Percentiles rank a stretch among this genome's conserved stretches.
Evolutionary conservation across 2,888 invertebrate species (phyloP).

Genomic region (Adineta ricciae): DNA sequence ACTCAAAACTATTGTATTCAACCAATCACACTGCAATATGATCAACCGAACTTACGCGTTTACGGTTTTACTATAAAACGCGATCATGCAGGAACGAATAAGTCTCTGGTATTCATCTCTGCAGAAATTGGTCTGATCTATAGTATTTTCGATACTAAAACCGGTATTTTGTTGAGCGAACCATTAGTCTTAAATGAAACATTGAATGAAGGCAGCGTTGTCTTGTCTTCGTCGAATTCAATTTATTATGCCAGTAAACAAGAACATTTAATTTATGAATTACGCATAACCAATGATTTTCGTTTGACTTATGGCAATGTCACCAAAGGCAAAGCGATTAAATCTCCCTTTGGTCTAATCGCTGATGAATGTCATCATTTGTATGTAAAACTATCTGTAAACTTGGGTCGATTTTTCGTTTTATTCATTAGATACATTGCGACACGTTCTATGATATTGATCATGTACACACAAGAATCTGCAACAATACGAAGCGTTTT

Average conservation of each 20-base stretch:
- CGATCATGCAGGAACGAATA: not conserved
- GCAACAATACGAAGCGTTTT: constrained; percentile 1
- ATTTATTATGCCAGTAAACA: constrained; percentile 10
- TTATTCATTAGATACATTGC: not conserved
- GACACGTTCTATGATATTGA: not conserved
- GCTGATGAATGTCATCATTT: constrained; percentile 17
- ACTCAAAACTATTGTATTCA: not conserved
- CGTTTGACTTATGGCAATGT: not conserved
- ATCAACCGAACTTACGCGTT: not conserved
- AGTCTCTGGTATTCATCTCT: constrained; percentile 13
- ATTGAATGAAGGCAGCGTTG: constrained; percentile 4
- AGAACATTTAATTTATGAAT: constrained; percentile 8
- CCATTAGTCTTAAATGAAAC: not conserved
- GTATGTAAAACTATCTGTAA: not conserved
- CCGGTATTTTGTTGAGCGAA: not conserved
- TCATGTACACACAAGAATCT: not conserved
- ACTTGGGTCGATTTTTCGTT: not conserved
- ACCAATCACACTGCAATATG: not conserved
- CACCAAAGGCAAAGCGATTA: not conserved
- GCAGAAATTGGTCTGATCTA: not conserved
- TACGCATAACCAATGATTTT: not conserved
- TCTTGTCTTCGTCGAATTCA: not conserved
- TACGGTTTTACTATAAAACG: constrained; percentile 8
- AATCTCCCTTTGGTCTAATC: not conserved
- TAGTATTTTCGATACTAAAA: not conserved